Evolutionary conservation across 2,888 invertebrate genomes (phyloP).

Genomic region (Patella depressa): DNA sequence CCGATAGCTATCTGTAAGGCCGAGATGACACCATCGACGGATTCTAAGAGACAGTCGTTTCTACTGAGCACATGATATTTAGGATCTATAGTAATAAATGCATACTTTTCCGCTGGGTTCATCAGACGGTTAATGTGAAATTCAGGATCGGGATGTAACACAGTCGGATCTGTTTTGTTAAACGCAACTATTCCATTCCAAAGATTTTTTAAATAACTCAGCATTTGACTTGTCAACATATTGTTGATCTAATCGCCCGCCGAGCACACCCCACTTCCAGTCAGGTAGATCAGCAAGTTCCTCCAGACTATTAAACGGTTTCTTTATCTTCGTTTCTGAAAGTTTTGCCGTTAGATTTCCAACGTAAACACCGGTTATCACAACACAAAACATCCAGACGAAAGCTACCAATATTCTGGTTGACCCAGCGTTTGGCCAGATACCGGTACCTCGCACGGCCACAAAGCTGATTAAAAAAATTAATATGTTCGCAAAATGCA

Average conservation of each 20-base stretch:
- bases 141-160: not conserved
- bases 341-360: not conserved
- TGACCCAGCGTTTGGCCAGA: not conserved
- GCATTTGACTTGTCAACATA: not conserved
- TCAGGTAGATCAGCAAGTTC: not conserved
- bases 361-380: not conserved
- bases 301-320: not conserved
- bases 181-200: not conserved
- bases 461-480: not conserved
- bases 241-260: not conserved
- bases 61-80: not conserved
- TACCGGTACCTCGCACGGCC: not conserved
- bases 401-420: not conserved
- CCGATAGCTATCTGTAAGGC: not conserved
- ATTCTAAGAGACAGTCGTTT: not conserved
- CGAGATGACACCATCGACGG: not conserved
- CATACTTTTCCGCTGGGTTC: not conserved
- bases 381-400: constrained; percentile 3
- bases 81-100: not conserved
- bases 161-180: not conserved
- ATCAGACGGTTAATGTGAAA: not conserved
- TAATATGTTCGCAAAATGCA: not conserved
- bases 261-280: not conserved
- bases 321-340: not conserved
- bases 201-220: not conserved